Percentiles rank a stretch among this genome's conserved stretches.
phyloP scores from a whole-genome alignment of 53 echinoderm and acorn worm genomes.

The Luidia sarsii region DNA sequence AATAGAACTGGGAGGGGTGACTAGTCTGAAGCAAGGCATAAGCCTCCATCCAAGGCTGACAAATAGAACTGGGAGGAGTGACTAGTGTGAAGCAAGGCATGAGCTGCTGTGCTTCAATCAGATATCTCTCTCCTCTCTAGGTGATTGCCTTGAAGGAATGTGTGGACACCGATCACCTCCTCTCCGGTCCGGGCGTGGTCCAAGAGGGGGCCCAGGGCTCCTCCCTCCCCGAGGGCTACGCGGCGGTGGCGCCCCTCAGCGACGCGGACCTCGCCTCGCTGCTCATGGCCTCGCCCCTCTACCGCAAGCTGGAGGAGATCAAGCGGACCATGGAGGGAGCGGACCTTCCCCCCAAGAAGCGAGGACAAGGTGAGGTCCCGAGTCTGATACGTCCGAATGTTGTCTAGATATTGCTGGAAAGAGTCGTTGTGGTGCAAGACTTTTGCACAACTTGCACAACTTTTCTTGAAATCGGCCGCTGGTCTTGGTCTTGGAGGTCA shows the following conservation, averaged over 20 bases:
- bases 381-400: not conserved
- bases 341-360: slow-evolving; percentile 77
- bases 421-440: too few relatives aligned
- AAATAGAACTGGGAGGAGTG: too few relatives aligned
- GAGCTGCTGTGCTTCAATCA: too few relatives aligned
- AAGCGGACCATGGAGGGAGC: slow-evolving; percentile 88
- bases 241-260: slow-evolving; percentile 86
- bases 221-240: slow-evolving; percentile 71
- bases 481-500: too few relatives aligned
- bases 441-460: too few relatives aligned
- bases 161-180: slow-evolving; percentile 81
- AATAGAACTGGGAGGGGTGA: too few relatives aligned
- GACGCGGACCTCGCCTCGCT: slow-evolving; percentile 87
- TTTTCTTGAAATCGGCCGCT: too few relatives aligned
- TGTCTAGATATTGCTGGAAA: too few relatives aligned
- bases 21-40: too few relatives aligned
- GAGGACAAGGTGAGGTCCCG: slow-evolving; percentile 74
- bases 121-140: too few relatives aligned
- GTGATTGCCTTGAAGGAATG: slow-evolving; percentile 74
- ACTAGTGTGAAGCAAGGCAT: too few relatives aligned
- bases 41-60: too few relatives aligned
- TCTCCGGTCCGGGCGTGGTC: slow-evolving; percentile 35
- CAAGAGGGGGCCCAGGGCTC: slow-evolving; percentile 35
- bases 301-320: slow-evolving; percentile 88
- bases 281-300: slow-evolving; percentile 95